phyloP scores from a whole-genome alignment of 2,797 vertebrate species.

The Sebastes hopkinsi region DNA sequence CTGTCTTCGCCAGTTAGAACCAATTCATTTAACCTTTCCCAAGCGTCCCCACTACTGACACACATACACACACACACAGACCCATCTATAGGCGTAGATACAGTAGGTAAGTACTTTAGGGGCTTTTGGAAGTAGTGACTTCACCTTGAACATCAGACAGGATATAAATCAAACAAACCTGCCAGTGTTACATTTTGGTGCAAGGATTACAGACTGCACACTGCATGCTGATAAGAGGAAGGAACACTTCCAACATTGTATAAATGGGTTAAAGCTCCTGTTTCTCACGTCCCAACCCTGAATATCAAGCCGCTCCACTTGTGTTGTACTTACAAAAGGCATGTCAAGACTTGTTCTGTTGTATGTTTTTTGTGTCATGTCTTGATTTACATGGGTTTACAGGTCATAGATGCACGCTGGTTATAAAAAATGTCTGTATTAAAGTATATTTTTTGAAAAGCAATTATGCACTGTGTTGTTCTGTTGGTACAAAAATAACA shows the following conservation, averaged over 20 bases:
- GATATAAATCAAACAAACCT: slow-evolving; percentile 55
- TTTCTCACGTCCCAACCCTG: slow-evolving; percentile 10
- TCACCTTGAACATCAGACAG: slow-evolving; percentile 50
- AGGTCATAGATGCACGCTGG: slow-evolving; percentile 60
- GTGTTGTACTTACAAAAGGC: slow-evolving; percentile 37
- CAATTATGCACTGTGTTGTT: neutral
- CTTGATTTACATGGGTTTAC: slow-evolving; percentile 37
- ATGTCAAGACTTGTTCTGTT: slow-evolving; percentile 48
- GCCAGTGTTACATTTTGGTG: slow-evolving; percentile 33
- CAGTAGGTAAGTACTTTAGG: neutral
- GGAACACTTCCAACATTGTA: slow-evolving; percentile 14
- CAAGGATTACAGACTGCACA: slow-evolving; percentile 23
- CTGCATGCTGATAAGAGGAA: slow-evolving; percentile 47
- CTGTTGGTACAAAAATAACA: neutral
- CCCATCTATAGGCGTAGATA: neutral
- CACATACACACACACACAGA: neutral
- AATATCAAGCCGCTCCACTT: slow-evolving; percentile 25
- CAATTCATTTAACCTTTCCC: neutral
- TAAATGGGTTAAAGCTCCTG: slow-evolving; percentile 14
- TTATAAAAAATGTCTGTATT: slow-evolving; percentile 62
- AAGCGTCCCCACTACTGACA: neutral
- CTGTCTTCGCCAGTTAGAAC: neutral
- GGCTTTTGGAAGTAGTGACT: slow-evolving; percentile 22
- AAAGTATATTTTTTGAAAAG: slow-evolving; percentile 68
- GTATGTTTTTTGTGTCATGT: slow-evolving; percentile 48